These are phyloP conservation scores for Lonchura striata DNA, from an alignment of 2,113 vertebrate genomes.

Conservation along the genomic window DNA sequence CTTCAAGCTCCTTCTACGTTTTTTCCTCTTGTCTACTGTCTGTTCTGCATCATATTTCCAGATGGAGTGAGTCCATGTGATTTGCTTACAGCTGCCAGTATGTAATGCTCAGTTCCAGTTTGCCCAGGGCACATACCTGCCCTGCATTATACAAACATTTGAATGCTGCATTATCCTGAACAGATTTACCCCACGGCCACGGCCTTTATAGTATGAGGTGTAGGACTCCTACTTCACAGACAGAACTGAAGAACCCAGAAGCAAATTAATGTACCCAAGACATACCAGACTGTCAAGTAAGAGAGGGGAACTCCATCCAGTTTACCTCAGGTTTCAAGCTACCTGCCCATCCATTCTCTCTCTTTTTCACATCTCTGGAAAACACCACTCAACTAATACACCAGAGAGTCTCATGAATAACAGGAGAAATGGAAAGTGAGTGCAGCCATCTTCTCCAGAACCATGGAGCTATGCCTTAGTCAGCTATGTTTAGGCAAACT, in stretches of 20 bases:
- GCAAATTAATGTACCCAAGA: background rate
- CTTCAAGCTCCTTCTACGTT: background rate
- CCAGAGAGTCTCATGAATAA: background rate
- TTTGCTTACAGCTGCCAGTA: background rate
- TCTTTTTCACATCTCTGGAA: background rate
- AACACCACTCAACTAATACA: background rate
- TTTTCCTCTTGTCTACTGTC: background rate
- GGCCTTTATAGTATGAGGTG: background rate
- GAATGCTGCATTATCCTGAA: background rate
- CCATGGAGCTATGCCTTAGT: background rate
- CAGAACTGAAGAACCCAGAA: background rate
- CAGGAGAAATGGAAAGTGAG: background rate
- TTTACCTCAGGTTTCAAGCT: background rate
- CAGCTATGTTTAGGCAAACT: background rate
- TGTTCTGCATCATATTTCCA: background rate
- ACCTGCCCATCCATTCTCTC: background rate
- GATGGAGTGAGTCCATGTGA: background rate
- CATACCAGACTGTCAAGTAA: background rate
- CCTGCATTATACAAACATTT: background rate
- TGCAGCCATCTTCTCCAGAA: background rate
- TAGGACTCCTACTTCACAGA: background rate
- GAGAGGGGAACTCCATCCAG: background rate
- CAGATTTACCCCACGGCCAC: background rate
- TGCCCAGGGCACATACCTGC: accelerated
- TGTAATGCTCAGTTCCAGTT: background rate